Conservation (phyloP, 2,888 invertebrate genomes). For the Pemphredon lugubris region DNA sequence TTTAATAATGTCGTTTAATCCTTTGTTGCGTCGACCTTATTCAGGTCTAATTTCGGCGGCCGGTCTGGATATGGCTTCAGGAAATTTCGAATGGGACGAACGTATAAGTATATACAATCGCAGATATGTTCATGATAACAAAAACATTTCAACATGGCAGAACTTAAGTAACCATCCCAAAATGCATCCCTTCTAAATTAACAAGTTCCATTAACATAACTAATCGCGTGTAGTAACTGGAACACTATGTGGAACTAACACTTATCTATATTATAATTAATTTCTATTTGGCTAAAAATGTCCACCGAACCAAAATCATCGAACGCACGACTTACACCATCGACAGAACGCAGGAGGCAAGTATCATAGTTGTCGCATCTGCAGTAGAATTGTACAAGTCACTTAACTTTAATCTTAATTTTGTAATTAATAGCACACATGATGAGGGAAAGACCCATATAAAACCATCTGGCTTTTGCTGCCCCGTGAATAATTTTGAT, state of each 20-base stretch:
- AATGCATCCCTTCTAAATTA: background rate
- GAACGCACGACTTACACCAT: background rate
- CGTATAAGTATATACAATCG: too few relatives aligned
- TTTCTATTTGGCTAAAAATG: background rate
- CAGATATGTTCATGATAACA: too few relatives aligned
- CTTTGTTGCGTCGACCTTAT: too few relatives aligned
- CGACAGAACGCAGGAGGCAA: background rate
- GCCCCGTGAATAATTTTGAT: slow-evolving; percentile 52
- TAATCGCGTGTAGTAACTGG: too few relatives aligned
- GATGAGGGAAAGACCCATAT: background rate
- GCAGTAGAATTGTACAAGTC: too few relatives aligned
- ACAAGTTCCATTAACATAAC: background rate
- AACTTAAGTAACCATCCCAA: background rate
- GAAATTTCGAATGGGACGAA: too few relatives aligned
- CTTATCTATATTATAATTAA: too few relatives aligned
- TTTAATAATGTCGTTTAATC: too few relatives aligned
- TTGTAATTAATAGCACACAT: slow-evolving; percentile 4
- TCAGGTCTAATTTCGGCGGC: too few relatives aligned
- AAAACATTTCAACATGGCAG: background rate
- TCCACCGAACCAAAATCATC: background rate
- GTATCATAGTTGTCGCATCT: background rate
- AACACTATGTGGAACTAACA: too few relatives aligned
- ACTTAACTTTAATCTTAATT: too few relatives aligned
- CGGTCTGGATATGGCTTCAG: too few relatives aligned
- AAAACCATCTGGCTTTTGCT: slow-evolving; percentile 63